A percentile compares a stretch with the other conserved stretches of the same genome.
phyloP scores from a whole-genome alignment of 1,140 invertebrate species.

The Megalonaias nervosa region DNA sequence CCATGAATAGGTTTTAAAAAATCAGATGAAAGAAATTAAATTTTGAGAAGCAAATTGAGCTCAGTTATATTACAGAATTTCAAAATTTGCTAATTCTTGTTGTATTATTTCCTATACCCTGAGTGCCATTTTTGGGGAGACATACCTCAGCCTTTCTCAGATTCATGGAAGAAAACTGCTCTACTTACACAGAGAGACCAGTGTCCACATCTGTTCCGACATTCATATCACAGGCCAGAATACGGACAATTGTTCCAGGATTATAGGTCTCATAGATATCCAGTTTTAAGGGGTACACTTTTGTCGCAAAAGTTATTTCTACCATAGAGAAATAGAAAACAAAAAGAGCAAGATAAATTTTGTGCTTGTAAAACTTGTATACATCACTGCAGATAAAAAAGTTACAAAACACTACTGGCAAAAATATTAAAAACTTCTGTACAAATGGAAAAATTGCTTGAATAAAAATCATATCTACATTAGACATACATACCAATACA shows the following conservation, averaged over 20 bases:
- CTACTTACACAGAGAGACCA: constrained; percentile 55
- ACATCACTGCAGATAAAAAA: background rate
- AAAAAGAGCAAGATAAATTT: constrained; percentile 3
- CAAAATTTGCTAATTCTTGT: no score
- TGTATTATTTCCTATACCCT: no score
- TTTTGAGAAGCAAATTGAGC: no score
- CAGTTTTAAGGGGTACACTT: constrained; percentile 83
- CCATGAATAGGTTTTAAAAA: no score
- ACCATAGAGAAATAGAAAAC: constrained; percentile 56
- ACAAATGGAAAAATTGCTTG: no score
- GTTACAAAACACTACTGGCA: background rate
- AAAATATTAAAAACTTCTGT: background rate
- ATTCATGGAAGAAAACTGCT: constrained; percentile 1
- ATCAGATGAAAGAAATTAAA: no score
- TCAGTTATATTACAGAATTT: no score
- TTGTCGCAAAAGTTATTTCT: constrained; percentile 78
- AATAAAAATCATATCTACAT: no score
- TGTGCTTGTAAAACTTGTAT: background rate
- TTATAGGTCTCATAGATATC: constrained; percentile 92
- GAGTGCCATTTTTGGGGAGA: no score
- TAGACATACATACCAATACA: no score
- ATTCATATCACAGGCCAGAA: constrained; percentile 78
- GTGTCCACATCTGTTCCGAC: constrained; percentile 65
- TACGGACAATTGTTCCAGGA: constrained; percentile 87
- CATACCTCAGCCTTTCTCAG: no score